Base-by-base conservation (phyloP, 2,888 invertebrate genomes). In the Archaeoteleia sp. region DNA sequence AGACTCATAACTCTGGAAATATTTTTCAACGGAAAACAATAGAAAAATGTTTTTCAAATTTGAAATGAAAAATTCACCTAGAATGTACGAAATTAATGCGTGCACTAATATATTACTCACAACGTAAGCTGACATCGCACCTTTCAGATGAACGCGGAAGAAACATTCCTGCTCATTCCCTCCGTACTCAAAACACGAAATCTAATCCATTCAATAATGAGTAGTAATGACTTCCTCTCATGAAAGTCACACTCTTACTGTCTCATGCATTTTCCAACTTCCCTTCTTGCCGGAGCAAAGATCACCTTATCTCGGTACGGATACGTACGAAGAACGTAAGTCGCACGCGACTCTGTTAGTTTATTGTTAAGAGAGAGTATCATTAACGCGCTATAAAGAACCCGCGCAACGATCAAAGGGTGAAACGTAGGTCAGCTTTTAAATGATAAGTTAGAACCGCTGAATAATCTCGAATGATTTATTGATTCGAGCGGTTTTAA, bases 301-400 rank as follows among this genome's bases (percentile, higher is more conserved):
- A 60, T 60, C 66, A 45, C 49, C 53, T 54, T 67, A 67, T 67
- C 60, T 25, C 9, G 9, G 29, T 43, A 46, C 9, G 37, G 6
- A 30, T 20, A 32, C 42, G 57, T 45, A 63, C 42, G 54, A 43
- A 51, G 32, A 43, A 54, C 46, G 39, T 53, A 30, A 58, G 30
- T 14, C 60, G 66, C 66, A 67, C 66, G 66, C 66, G 66, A 67
- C 66, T 67, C 42, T 49, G 49, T 49, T 20, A 9, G 49, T 49
- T 51, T 45, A 39, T 65, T 46, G 51, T 51, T 46, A 15, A 17
- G 60, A 58, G 55, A 55, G 67, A 49, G 55, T 54, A 60, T 35
- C 35, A 20, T 42, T 30, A 53, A 25, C 8, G 27, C 53, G 39
- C 34, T 37, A 42, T 12, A 45, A 58, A 58, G 54, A 63, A 29